Evolutionary conservation across 1,140 invertebrate genomes (phyloP).

Genomic region (Drosophila gunungcola): DNA sequence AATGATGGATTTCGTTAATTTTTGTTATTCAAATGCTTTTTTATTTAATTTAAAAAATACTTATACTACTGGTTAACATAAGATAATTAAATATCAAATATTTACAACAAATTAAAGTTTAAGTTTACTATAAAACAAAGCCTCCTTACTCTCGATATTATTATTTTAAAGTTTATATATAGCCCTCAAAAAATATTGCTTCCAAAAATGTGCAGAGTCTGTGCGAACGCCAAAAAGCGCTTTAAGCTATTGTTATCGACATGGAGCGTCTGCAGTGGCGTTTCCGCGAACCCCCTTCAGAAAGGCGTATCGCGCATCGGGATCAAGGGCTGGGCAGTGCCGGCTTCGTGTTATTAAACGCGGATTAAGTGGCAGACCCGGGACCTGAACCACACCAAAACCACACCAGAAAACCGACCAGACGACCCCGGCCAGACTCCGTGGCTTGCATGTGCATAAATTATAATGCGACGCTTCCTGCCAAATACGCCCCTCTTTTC

Average conservation of each 20-base stretch:
- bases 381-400: conserved; percentile 17
- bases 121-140: not conserved
- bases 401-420: conserved; percentile 34
- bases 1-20: too few species aligned
- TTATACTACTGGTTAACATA: too few species aligned
- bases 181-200: conserved; percentile 6
- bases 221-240: conserved; percentile 44
- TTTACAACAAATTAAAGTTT: too few species aligned
- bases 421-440: conserved; percentile 65
- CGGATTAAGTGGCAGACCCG: conserved; percentile 71
- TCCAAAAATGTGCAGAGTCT: conserved; percentile 18
- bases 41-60: too few species aligned
- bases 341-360: conserved; percentile 78
- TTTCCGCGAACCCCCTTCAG: conserved; percentile 27
- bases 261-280: conserved; percentile 44
- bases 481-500: conserved; percentile 55
- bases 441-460: conserved; percentile 79
- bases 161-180: conserved; percentile 8
- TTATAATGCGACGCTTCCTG: conserved; percentile 69
- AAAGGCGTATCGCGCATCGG: conserved; percentile 14
- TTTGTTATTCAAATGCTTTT: too few species aligned
- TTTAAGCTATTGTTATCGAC: conserved; percentile 64
- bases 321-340: conserved; percentile 20
- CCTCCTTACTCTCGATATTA: not conserved
- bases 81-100: too few species aligned